Evolutionary conservation across 2,797 vertebrate species (phyloP).

Genomic region (Crypturellus tataupa): DNA sequence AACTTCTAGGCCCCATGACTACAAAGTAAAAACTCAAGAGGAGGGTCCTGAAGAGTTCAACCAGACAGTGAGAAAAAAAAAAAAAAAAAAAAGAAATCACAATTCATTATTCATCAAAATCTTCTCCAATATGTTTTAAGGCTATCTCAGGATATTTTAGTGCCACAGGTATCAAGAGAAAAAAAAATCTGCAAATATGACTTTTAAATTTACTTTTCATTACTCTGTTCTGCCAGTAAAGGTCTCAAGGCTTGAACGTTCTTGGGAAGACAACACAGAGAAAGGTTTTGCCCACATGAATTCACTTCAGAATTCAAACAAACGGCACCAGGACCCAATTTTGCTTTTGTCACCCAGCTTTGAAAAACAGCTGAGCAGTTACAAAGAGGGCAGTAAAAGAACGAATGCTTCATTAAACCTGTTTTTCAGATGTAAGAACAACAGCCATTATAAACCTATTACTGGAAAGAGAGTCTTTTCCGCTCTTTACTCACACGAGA

Average conservation of each 20-base stretch:
- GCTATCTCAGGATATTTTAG: constrained; percentile 49
- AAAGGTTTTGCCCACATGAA: constrained; percentile 41
- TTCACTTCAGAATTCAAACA: constrained; percentile 52
- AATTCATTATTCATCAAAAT: constrained; percentile 64
- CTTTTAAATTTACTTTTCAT: constrained; percentile 26
- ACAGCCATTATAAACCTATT: not conserved
- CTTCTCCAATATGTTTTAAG: constrained; percentile 48
- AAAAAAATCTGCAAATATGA: constrained; percentile 20
- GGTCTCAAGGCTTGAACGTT: not conserved
- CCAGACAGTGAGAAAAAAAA: not conserved
- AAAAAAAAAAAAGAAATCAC: constrained; percentile 50
- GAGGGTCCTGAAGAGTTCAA: constrained; percentile 19
- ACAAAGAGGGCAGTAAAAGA: constrained; percentile 38
- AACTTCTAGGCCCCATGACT: not conserved
- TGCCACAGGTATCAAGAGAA: constrained; percentile 13
- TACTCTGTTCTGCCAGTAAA: constrained; percentile 8
- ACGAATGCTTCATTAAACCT: constrained; percentile 46
- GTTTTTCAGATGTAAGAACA: constrained; percentile 12
- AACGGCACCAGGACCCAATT: constrained; percentile 31
- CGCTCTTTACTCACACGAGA: not conserved
- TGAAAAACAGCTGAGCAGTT: not conserved
- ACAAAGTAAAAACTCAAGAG: constrained; percentile 28
- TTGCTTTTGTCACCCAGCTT: constrained; percentile 52
- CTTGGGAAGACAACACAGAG: constrained; percentile 52
- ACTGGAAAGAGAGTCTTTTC: not conserved